Conservation (phyloP, 2,888 invertebrate species). For the Luffia ferchaultella region DNA sequence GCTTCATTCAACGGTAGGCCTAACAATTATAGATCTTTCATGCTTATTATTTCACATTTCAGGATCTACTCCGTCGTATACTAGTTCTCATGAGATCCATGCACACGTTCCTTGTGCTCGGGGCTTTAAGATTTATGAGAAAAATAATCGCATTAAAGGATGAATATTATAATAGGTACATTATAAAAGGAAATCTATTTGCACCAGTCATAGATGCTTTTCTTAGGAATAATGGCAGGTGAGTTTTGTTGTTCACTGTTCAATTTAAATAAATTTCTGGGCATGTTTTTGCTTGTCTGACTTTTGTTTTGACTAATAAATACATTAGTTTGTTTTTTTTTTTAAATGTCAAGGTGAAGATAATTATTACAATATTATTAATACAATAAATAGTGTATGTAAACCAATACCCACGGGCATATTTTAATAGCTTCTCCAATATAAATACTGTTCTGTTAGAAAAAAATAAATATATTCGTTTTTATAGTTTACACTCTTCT, state of each 20-base stretch:
- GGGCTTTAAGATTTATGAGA: constrained; percentile 96
- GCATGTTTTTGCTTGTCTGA: not conserved
- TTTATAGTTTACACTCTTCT: too few species aligned
- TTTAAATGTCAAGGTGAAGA: too few species aligned
- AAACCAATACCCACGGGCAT: too few species aligned
- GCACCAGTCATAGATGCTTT: constrained; percentile 97
- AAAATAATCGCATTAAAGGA: constrained; percentile 97
- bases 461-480: too few species aligned
- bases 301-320: too few species aligned
- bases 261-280: not conserved
- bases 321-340: too few species aligned
- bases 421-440: too few species aligned
- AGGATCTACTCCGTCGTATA: constrained; percentile 92
- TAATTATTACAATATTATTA: too few species aligned
- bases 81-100: constrained; percentile 96
- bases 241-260: constrained; percentile 14
- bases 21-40: too few species aligned
- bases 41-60: constrained; percentile 19
- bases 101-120: constrained; percentile 96
- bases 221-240: constrained; percentile 92
- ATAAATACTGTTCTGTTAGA: too few species aligned
- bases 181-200: constrained; percentile 93
- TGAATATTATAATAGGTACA: constrained; percentile 97
- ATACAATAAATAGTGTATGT: too few species aligned
- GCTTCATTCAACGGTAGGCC: too few species aligned